A percentile compares a stretch with the other conserved stretches of the same genome.
phyloP scores from a whole-genome alignment of 1,140 invertebrate species.

The Cardiocondyla obscurior region DNA sequence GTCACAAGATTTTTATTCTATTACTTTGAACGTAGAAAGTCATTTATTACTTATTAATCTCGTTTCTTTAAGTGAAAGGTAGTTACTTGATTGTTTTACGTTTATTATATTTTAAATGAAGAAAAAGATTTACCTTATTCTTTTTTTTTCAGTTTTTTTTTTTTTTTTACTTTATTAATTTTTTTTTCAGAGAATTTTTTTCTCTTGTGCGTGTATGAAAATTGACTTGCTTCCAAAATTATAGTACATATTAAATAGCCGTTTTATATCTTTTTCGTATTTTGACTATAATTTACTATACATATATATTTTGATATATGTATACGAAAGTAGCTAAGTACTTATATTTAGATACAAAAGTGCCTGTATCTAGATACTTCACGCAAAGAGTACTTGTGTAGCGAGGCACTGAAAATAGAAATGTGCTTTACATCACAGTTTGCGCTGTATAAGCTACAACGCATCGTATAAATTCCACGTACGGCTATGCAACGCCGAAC shows the following conservation, averaged over 20 bases:
- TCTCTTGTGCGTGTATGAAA: neutral
- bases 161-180: neutral
- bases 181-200: neutral
- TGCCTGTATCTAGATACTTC: neutral
- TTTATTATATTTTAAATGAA: neutral
- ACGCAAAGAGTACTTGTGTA: neutral
- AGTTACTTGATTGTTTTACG: neutral
- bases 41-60: neutral
- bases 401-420: slow-evolving; percentile 17
- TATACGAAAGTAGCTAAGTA: neutral
- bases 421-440: neutral
- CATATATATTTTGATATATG: neutral
- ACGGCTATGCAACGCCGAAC: neutral
- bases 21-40: neutral
- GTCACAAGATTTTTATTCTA: neutral
- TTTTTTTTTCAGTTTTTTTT: neutral
- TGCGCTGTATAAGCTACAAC: neutral
- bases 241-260: neutral
- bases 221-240: neutral
- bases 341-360: neutral
- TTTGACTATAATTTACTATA: neutral
- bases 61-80: neutral
- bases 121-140: neutral
- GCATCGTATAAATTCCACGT: slow-evolving; percentile 10
- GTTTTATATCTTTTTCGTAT: neutral